A percentile compares a stretch with the other conserved stretches of the same genome.
Evolutionary conservation across 1,140 invertebrate species (phyloP).

Genomic region (Aradophagus sp.): DNA sequence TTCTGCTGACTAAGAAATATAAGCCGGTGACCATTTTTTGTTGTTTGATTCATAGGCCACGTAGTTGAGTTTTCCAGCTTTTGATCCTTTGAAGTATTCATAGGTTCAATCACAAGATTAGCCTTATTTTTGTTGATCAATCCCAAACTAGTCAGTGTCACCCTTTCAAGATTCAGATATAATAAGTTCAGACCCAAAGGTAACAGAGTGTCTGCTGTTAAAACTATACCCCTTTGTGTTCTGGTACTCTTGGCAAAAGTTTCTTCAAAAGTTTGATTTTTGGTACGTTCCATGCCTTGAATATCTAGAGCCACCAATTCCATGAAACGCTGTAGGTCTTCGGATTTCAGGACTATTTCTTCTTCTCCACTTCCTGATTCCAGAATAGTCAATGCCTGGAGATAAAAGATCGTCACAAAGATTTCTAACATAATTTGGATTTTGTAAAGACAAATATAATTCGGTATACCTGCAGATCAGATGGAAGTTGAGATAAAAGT

Average conservation of each 20-base stretch:
- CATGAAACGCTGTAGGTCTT: slow-evolving; percentile 74
- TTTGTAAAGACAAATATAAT: too few relatives aligned
- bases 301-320: slow-evolving; percentile 78
- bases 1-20: slow-evolving; percentile 69
- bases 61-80: slow-evolving; percentile 10
- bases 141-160: slow-evolving; percentile 63
- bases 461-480: slow-evolving; percentile 75
- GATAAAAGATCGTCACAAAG: slow-evolving; percentile 8
- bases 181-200: slow-evolving; percentile 63
- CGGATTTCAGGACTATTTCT: slow-evolving; percentile 71
- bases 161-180: slow-evolving; percentile 67
- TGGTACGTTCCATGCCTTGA: slow-evolving; percentile 73
- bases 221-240: slow-evolving; percentile 61
- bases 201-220: slow-evolving; percentile 64
- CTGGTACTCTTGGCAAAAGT: too few relatives aligned
- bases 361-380: slow-evolving; percentile 72
- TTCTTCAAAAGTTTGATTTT: too few relatives aligned
- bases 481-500: slow-evolving; percentile 74
- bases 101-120: slow-evolving; percentile 65
- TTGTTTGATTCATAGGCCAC: background rate
- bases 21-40: slow-evolving; percentile 63
- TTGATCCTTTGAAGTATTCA: too few relatives aligned
- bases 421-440: background rate
- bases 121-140: slow-evolving; percentile 61
- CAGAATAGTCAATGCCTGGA: slow-evolving; percentile 75